Evolutionary conservation across 2,888 invertebrate species (phyloP).

Genomic region (Atrina japonica): DNA sequence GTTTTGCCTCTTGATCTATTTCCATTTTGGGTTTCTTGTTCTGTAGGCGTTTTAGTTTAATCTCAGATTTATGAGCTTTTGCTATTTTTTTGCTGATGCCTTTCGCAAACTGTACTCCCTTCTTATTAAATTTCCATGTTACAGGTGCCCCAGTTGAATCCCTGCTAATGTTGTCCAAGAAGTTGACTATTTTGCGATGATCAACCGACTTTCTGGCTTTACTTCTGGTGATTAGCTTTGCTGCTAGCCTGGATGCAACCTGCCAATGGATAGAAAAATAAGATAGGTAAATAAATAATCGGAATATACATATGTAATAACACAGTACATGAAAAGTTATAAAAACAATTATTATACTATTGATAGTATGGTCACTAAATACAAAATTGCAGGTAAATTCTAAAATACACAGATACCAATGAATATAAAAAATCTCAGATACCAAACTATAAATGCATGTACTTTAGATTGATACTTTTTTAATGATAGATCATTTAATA

Average conservation of each 20-base stretch:
- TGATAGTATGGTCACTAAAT: too few species aligned
- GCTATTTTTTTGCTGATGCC: slow-evolving; percentile 37
- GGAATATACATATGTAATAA: too few species aligned
- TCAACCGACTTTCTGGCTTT: slow-evolving; percentile 55
- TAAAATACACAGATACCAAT: too few species aligned
- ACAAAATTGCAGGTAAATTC: too few species aligned
- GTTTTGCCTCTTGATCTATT: not conserved
- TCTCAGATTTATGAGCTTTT: slow-evolving; percentile 2
- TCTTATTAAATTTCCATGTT: slow-evolving; percentile 42
- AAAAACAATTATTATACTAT: too few species aligned
- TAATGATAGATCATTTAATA: too few species aligned
- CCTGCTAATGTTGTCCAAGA: slow-evolving; percentile 56
- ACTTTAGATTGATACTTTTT: too few species aligned
- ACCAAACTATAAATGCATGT: too few species aligned
- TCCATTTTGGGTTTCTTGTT: slow-evolving; percentile 2
- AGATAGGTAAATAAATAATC: too few species aligned
- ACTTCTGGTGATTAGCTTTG: slow-evolving; percentile 57
- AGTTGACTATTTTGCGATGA: slow-evolving; percentile 58
- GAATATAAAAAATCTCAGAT: too few species aligned
- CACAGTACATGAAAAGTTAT: too few species aligned
- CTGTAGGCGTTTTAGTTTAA: slow-evolving; percentile 16
- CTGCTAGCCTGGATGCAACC: slow-evolving; percentile 23
- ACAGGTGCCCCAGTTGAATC: slow-evolving; percentile 58
- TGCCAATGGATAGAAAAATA: slow-evolving; percentile 29
- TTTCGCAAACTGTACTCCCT: slow-evolving; percentile 36